Evolutionary conservation across 2,888 invertebrate species (phyloP).

Genomic region (Elysia crispata): DNA sequence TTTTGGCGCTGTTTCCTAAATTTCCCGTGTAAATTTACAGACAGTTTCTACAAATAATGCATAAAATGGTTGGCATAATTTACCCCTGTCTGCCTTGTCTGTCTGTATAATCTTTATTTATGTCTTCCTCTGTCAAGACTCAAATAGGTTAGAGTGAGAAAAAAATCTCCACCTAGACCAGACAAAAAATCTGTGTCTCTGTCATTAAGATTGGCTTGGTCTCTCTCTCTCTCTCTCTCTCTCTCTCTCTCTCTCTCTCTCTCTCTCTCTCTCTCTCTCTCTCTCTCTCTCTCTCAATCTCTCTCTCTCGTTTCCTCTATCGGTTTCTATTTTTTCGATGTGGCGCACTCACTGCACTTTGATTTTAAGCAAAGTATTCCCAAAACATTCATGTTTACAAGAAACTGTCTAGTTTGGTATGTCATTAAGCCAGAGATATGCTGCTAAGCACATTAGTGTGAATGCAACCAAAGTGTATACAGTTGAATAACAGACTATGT

Average conservation of each 20-base stretch:
- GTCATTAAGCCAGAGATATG: too few relatives aligned
- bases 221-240: background rate
- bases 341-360: too few relatives aligned
- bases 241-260: slow-evolving; percentile 17
- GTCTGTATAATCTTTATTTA: background rate
- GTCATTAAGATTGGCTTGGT: background rate
- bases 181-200: background rate
- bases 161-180: too few relatives aligned
- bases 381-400: too few relatives aligned
- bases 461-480: too few relatives aligned
- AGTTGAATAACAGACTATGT: too few relatives aligned
- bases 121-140: background rate
- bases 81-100: background rate
- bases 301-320: slow-evolving; percentile 2
- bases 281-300: slow-evolving; percentile 1
- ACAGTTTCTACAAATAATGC: too few relatives aligned
- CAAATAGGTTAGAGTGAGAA: background rate
- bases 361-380: too few relatives aligned
- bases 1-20: too few relatives aligned
- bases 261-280: background rate
- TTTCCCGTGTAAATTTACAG: too few relatives aligned
- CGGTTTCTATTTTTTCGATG: background rate
- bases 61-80: background rate
- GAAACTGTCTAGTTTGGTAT: too few relatives aligned
- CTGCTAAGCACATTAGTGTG: too few relatives aligned